Conservation (phyloP, 64 coral and sea anemone species). For the Catalaphyllia jardinei region DNA sequence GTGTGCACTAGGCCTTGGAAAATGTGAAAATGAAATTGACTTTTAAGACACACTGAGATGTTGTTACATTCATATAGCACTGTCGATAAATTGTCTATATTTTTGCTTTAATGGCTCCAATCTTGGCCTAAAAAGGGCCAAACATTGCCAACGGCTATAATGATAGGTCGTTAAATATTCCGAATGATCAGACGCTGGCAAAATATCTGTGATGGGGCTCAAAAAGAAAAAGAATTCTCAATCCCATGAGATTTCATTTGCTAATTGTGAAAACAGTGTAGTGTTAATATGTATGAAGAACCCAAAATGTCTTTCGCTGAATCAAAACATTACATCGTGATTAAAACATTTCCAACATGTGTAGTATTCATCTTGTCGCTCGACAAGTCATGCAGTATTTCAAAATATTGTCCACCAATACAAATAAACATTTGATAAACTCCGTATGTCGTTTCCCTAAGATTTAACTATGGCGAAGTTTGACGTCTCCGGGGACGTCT, state of each 20-base stretch:
- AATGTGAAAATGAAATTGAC: neutral
- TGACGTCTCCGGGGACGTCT: too few relatives aligned
- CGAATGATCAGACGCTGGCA: neutral
- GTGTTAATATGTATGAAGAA: neutral
- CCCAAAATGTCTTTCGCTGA: neutral
- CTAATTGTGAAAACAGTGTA: neutral
- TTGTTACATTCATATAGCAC: neutral
- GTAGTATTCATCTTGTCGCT: neutral
- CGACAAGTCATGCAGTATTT: neutral
- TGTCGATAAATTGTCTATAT: neutral
- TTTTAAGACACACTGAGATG: neutral
- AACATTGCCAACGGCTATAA: neutral
- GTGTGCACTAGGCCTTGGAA: neutral
- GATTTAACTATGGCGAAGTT: neutral
- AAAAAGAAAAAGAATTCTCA: neutral
- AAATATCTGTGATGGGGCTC: neutral
- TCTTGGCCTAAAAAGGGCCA: neutral
- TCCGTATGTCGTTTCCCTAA: neutral
- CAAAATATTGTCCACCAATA: neutral
- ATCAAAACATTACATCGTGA: neutral
- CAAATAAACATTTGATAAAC: conserved; percentile 2
- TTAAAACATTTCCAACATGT: neutral
- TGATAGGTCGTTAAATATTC: neutral
- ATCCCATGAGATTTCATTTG: neutral
- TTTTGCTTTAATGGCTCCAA: neutral